Conservation (phyloP, 1,140 invertebrate genomes). For the Gryon sp. region DNA sequence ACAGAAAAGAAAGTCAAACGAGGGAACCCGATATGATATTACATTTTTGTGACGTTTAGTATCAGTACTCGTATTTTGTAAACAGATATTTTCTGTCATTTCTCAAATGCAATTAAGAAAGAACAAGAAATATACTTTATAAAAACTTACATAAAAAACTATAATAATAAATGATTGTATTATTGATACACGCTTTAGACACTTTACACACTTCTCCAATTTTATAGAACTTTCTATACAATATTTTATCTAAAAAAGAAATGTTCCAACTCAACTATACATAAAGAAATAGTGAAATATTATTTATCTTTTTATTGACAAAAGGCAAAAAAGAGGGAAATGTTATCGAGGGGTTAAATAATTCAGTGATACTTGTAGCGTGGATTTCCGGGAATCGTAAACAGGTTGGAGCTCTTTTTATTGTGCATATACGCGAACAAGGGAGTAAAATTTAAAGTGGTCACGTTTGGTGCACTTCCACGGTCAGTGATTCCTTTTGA, state of each 20-base stretch:
- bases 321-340: slow-evolving; percentile 4
- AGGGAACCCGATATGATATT: slow-evolving; percentile 32
- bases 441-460: slow-evolving; percentile 53
- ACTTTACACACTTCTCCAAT: too few species aligned
- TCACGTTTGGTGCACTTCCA: slow-evolving; percentile 60
- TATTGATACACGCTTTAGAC: too few species aligned
- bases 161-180: too few species aligned
- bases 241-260: too few species aligned
- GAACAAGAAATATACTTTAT: too few species aligned
- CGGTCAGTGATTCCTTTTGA: slow-evolving; percentile 52
- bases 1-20: slow-evolving; percentile 4
- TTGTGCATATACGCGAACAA: slow-evolving; percentile 38
- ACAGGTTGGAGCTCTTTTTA: slow-evolving; percentile 49
- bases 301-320: slow-evolving; percentile 14
- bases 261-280: too few species aligned
- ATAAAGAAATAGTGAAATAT: too few species aligned
- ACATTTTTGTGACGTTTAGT: slow-evolving; percentile 23
- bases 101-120: too few species aligned
- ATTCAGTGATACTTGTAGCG: slow-evolving; percentile 41
- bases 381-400: slow-evolving; percentile 49
- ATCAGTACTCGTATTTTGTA: slow-evolving; percentile 22
- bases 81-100: slow-evolving; percentile 28
- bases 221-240: too few species aligned
- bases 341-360: slow-evolving; percentile 29
- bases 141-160: too few species aligned